Percentiles rank a stretch among this genome's conserved stretches.
These are phyloP conservation scores for Pteria penguin DNA, from an alignment of 2,888 invertebrate genomes.

Conservation along the genomic window DNA sequence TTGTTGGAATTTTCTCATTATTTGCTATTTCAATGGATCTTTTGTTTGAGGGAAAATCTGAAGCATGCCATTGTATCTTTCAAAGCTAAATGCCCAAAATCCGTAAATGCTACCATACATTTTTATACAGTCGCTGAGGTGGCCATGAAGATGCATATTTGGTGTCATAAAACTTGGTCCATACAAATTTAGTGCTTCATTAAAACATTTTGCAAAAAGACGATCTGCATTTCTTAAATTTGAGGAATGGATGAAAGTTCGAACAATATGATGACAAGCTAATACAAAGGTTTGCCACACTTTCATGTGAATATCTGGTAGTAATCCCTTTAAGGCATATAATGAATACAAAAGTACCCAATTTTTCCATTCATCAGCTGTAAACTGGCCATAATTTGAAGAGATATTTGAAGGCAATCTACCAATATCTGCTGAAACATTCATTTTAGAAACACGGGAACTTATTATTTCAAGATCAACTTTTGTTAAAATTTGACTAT, in stretches of 20 bases:
- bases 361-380: constrained; percentile 8
- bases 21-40: background rate
- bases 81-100: constrained; percentile 9
- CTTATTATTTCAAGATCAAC: background rate
- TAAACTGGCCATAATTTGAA: constrained; percentile 3
- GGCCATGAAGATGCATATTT: too few relatives aligned
- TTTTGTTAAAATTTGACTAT: constrained; percentile 1
- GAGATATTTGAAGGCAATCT: background rate
- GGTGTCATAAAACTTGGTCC: too few relatives aligned
- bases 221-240: too few relatives aligned
- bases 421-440: constrained; percentile 5
- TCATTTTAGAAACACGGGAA: background rate
- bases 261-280: too few relatives aligned
- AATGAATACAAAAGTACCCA: constrained; percentile 8
- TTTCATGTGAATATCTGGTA: background rate
- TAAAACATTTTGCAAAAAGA: too few relatives aligned
- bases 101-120: constrained; percentile 1
- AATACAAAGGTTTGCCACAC: constrained; percentile 11
- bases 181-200: too few relatives aligned
- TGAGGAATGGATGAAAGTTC: too few relatives aligned
- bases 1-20: constrained; percentile 6
- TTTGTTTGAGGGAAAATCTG: background rate
- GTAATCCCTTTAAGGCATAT: constrained; percentile 3
- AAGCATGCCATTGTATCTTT: background rate
- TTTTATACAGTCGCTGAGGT: background rate